Evolutionary conservation across 2,797 vertebrate genomes (phyloP), one percentile per base, ranked within the genome.

Genomic region (Amblyopsis hoosieri): DNA sequence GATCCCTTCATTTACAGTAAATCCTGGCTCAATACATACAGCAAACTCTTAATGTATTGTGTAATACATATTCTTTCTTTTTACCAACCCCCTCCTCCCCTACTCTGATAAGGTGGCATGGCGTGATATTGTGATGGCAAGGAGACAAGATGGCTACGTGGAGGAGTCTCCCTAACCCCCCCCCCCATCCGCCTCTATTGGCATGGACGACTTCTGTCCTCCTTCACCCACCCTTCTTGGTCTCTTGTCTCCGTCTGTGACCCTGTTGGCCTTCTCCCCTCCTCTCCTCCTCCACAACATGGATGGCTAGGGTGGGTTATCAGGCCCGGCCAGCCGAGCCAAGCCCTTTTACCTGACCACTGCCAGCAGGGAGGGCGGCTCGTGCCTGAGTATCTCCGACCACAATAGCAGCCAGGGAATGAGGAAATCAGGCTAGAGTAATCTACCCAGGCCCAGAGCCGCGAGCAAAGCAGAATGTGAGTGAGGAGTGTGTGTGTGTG

Each of bases 361-460:
- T 79, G 86, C 78, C 93, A 93, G 90, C 90, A 85, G 93, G 92
- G 90, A 94, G 94, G 96, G 94, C 95, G 93, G 93, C 93, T 93
- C 91, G 92, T 89, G 94, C 93, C 92, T 90, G 94, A 94, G 91
- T 96, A 95, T 96, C 94, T 95, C 89, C 88, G 88, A 97, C 96
- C 96, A 94, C 97, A 99, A 94, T 93, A 95, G 92, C 92, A 92
- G 91, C 88, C 91, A 82, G 66, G 76, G 95, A 95, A 96, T 96
- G 94, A 94, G 94, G 96, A 98, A 99, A 97, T 94, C 92, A 91
- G 91, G 89, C 95, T 93, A 91, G 92, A 96, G 95, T 97, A 95
- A 97, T 96, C 95, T 94, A 91, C 91, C 91, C 90, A 92, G 93
- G 91, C 93, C 91, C 94, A 92, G 82, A 72, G 76, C 91, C 82